Evolutionary conservation across 2,888 invertebrate species (phyloP).

Genomic region (Lasius platythorax): DNA sequence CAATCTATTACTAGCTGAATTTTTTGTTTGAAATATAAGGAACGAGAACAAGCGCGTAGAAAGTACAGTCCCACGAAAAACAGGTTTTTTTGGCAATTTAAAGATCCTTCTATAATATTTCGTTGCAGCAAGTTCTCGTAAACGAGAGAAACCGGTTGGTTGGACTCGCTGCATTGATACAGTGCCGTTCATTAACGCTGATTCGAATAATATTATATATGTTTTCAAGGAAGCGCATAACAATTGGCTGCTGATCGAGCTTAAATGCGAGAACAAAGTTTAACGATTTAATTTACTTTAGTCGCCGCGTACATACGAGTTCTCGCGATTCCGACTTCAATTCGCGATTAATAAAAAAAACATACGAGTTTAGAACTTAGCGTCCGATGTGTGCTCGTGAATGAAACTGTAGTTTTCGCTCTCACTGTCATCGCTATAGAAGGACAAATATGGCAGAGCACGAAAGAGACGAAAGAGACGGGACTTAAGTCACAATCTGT

Average conservation of each 20-base stretch:
- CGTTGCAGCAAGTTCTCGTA: neutral
- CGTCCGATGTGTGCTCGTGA: neutral
- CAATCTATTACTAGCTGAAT: neutral
- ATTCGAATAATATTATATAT: neutral
- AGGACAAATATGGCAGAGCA: constrained; percentile 17
- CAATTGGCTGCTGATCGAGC: neutral
- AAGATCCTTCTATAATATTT: neutral
- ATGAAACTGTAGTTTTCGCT: constrained; percentile 20
- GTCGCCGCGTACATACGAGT: neutral
- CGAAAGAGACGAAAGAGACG: neutral
- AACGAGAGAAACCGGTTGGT: constrained; percentile 35
- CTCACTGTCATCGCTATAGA: neutral
- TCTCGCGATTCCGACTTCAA: neutral
- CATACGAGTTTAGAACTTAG: neutral
- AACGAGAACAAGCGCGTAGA: neutral
- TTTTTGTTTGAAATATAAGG: neutral
- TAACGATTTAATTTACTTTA: neutral
- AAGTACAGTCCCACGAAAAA: neutral
- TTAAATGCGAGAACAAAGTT: neutral
- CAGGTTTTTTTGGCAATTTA: neutral
- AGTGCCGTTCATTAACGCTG: constrained; percentile 15
- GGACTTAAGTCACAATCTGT: neutral
- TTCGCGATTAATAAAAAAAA: neutral
- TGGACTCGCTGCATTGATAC: neutral
- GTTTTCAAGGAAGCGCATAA: neutral